Base-by-base conservation (phyloP, 2,888 invertebrate genomes). In the Drosophila hamatofila region DNA sequence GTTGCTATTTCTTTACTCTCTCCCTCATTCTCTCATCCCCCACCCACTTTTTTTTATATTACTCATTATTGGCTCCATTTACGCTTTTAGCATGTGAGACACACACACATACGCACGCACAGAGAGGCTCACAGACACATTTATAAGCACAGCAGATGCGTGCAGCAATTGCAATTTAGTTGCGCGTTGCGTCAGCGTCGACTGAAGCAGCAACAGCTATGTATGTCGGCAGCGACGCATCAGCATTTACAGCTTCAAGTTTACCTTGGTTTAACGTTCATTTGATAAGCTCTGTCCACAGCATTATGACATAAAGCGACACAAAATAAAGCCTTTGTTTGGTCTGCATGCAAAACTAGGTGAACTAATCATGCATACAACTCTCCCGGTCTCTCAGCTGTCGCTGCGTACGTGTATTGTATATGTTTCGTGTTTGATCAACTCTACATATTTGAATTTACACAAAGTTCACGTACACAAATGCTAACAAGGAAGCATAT, bases 61-160 rank as follows among this genome's bases (percentile, higher is more conserved):
- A 83, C 73, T 83, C 82, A 83, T 88, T 88, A 77, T 77, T 79
- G 75, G 63, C 58, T 69, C 49, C 67, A 76, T 69, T 87, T 72
- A 71, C 72, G 67, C 75, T 69, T 64, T 84, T 69, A 39, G 70
- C 81, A 81, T 65, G 54, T 58, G 63, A 41, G 56, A 59, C 67
- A 66, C 51, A 67, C 54, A 64, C 46, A 56, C n/a, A n/a, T 6
- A 35, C n/a, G 8, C 35, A 16, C 23, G 14, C 16, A 23, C 7
- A 18, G 54, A 39, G 39, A 54, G 39, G 35, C 44, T 48, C 39
- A 41, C 23, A 61, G 30, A 21, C 23, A 11, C 33, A 48, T 30
- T 30, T 16, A 44, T 23, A 21, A 12, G 25, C 46, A 35, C 35
- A 35, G 37, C 46, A 70, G 33, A 80, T 72, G 76, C 69, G 79